Percentiles rank a stretch among this genome's conserved stretches.
Evolutionary conservation across 2,113 vertebrate species (phyloP).

Genomic region (Chrysemys picta): DNA sequence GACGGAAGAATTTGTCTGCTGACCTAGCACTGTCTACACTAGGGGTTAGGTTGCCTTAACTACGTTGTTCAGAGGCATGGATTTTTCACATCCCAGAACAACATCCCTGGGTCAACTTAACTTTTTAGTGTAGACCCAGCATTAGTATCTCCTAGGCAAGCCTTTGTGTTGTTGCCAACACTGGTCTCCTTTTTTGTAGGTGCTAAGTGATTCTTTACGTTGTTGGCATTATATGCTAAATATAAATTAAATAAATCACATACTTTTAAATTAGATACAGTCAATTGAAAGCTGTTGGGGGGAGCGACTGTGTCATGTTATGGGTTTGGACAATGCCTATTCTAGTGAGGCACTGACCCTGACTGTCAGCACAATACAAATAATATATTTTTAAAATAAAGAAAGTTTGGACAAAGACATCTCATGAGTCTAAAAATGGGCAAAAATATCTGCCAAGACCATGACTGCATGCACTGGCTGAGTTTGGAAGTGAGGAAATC

Average conservation of each 20-base stretch:
- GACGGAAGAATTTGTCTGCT: background rate
- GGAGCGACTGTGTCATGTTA: background rate
- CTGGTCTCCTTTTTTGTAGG: background rate
- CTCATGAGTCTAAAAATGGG: constrained; percentile 1
- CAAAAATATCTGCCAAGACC: constrained; percentile 27
- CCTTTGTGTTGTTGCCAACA: background rate
- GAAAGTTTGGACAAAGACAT: constrained; percentile 17
- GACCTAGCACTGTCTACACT: background rate
- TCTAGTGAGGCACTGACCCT: background rate
- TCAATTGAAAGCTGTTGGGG: background rate
- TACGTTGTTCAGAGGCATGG: too few relatives aligned
- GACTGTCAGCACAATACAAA: background rate
- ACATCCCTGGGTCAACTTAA: background rate
- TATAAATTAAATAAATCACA: background rate
- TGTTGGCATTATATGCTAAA: background rate
- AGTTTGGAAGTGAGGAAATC: background rate
- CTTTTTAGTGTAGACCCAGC: background rate
- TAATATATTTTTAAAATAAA: background rate
- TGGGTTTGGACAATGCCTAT: background rate
- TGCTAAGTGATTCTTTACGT: background rate
- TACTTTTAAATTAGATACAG: background rate
- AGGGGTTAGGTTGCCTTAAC: background rate
- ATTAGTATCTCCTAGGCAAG: background rate
- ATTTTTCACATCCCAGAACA: background rate
- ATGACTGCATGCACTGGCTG: background rate